A percentile compares a stretch with the other conserved stretches of the same genome.
phyloP scores from a whole-genome alignment of 1,140 invertebrate species.

The Neodiprion lecontei region DNA sequence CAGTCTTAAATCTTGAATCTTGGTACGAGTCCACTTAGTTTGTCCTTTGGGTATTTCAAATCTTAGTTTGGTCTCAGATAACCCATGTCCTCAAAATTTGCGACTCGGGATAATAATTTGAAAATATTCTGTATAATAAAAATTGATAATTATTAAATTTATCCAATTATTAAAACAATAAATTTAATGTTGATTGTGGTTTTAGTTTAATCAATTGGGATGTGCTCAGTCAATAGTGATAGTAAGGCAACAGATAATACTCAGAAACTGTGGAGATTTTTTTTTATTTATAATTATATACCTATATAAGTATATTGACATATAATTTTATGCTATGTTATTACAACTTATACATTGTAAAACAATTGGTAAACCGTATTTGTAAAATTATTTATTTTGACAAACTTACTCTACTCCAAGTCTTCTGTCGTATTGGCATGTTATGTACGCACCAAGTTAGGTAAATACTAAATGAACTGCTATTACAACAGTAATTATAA shows the following conservation, averaged over 20 bases:
- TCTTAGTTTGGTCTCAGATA: not conserved
- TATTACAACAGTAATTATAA: not conserved
- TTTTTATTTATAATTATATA: not conserved
- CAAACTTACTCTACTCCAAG: not conserved
- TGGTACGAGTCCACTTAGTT: too few species aligned
- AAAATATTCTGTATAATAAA: constrained; percentile 17
- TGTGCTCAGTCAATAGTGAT: not conserved
- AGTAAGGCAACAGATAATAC: not conserved
- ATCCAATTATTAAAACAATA: constrained; percentile 7
- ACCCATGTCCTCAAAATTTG: constrained; percentile 6
- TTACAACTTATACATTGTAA: not conserved
- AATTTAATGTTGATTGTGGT: not conserved
- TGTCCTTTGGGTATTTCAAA: not conserved
- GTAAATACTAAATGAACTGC: not conserved
- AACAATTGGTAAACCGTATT: not conserved
- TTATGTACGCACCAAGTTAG: constrained; percentile 2
- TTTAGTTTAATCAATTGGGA: not conserved
- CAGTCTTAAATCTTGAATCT: not conserved
- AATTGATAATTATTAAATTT: constrained; percentile 26
- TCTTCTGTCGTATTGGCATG: not conserved
- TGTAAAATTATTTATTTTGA: not conserved
- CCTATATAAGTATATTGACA: too few species aligned
- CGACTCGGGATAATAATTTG: constrained; percentile 24
- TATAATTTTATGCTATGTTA: too few species aligned
- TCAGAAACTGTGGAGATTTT: not conserved